phyloP scores from a whole-genome alignment of 2,113 vertebrate genomes.

The Pheucticus melanocephalus region DNA sequence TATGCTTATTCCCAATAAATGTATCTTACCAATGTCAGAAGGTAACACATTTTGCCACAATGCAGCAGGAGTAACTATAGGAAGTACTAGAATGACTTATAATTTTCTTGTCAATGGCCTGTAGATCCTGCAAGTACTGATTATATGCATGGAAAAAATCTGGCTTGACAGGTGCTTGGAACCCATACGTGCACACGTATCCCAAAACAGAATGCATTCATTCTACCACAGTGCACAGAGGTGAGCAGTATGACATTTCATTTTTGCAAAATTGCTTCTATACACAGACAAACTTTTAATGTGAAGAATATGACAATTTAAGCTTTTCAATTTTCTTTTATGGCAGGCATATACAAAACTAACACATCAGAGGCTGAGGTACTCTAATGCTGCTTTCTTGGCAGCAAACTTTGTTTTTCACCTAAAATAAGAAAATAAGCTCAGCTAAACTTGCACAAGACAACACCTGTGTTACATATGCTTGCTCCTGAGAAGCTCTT shows the following conservation, averaged over 20 bases:
- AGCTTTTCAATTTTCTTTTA: slow-evolving; percentile 2
- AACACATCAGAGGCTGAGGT: background rate
- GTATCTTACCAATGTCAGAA: background rate
- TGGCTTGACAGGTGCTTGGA: background rate
- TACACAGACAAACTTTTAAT: background rate
- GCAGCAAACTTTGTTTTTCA: background rate
- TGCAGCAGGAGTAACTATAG: background rate
- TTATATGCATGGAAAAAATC: background rate
- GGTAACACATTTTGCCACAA: background rate
- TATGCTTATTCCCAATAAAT: background rate
- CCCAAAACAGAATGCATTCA: background rate
- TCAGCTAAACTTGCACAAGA: background rate
- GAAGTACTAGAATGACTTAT: background rate
- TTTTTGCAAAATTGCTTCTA: background rate
- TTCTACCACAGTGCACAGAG: background rate
- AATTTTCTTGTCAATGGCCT: background rate
- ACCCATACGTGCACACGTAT: background rate
- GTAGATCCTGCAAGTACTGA: background rate
- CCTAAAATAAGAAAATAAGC: background rate
- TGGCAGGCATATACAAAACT: background rate
- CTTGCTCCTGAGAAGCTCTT: background rate
- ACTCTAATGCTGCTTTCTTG: background rate
- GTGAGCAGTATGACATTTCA: background rate
- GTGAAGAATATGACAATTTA: background rate
- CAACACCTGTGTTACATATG: background rate